Conservation (phyloP, 2,888 invertebrate species). For the Melanchra persicariae region DNA sequence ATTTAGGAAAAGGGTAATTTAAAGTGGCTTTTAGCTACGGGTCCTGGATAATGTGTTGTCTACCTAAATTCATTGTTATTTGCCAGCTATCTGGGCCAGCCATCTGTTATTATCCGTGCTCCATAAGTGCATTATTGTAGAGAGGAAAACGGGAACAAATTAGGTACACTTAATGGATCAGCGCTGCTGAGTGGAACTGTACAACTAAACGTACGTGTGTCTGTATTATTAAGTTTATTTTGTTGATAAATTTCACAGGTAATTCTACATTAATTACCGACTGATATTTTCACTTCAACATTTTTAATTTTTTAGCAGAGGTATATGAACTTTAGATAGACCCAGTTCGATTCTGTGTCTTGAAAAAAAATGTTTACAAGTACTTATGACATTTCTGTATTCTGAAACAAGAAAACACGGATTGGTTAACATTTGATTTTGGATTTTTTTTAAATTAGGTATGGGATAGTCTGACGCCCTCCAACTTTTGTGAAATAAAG, state of each 20-base stretch:
- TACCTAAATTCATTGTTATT: conserved; percentile 63
- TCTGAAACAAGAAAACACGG: too few relatives aligned
- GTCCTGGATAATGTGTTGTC: conserved; percentile 57
- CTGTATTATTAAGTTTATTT: background rate
- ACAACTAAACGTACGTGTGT: background rate
- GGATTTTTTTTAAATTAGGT: too few relatives aligned
- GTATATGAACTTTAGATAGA: too few relatives aligned
- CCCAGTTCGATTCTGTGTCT: too few relatives aligned
- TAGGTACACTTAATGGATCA: conserved; percentile 43
- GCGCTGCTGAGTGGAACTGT: background rate
- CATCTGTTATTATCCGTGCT: conserved; percentile 55
- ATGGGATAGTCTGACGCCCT: too few relatives aligned
- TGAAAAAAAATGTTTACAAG: too few relatives aligned
- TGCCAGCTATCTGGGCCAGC: conserved; percentile 47
- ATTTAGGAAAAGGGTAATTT: conserved; percentile 62
- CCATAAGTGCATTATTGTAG: conserved; percentile 54
- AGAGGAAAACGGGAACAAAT: conserved; percentile 51
- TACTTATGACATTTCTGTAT: too few relatives aligned
- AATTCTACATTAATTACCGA: background rate
- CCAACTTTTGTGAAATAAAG: background rate
- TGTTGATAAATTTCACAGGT: background rate
- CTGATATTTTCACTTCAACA: background rate
- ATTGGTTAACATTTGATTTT: too few relatives aligned
- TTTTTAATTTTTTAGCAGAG: too few relatives aligned
- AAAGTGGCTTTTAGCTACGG: conserved; percentile 62